A percentile compares a stretch with the other conserved stretches of the same genome.
phyloP scores from a whole-genome alignment of 2,888 invertebrate species.

The Epirrita christyi region DNA sequence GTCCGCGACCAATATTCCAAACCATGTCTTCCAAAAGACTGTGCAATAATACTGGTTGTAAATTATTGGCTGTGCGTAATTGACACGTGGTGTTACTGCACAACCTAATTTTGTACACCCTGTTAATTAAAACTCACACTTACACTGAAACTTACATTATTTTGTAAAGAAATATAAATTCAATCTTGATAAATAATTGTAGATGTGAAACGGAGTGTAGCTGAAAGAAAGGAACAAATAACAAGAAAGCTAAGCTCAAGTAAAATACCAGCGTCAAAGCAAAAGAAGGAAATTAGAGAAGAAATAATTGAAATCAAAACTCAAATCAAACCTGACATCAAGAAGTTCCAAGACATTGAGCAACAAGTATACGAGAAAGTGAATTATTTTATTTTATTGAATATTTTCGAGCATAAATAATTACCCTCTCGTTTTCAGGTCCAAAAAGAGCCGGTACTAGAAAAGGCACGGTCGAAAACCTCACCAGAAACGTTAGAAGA shows the following conservation, averaged over 20 bases:
- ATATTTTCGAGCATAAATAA: constrained; percentile 22
- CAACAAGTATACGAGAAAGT: constrained; percentile 64
- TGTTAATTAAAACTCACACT: too few species aligned
- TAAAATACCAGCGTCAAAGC: constrained; percentile 89
- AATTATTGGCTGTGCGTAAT: too few species aligned
- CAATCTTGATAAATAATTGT: background rate
- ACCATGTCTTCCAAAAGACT: too few species aligned
- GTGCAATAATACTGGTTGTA: too few species aligned
- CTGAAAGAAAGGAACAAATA: constrained; percentile 91
- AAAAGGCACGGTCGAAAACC: constrained; percentile 69
- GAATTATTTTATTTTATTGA: constrained; percentile 21
- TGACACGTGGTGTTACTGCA: too few species aligned
- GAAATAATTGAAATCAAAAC: constrained; percentile 89
- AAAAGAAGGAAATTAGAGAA: constrained; percentile 89
- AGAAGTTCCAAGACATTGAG: constrained; percentile 80
- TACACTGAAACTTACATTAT: too few species aligned
- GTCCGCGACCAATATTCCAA: too few species aligned
- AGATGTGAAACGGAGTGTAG: constrained; percentile 88
- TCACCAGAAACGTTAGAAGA: constrained; percentile 70
- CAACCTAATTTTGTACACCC: too few species aligned
- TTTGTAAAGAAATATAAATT: background rate
- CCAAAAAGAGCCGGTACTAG: constrained; percentile 71
- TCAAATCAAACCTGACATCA: constrained; percentile 85
- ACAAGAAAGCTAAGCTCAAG: constrained; percentile 89
- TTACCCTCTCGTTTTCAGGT: constrained; percentile 50